Evolutionary conservation across 2,888 invertebrate genomes (phyloP).

Genomic region (Pomacea canaliculata): DNA sequence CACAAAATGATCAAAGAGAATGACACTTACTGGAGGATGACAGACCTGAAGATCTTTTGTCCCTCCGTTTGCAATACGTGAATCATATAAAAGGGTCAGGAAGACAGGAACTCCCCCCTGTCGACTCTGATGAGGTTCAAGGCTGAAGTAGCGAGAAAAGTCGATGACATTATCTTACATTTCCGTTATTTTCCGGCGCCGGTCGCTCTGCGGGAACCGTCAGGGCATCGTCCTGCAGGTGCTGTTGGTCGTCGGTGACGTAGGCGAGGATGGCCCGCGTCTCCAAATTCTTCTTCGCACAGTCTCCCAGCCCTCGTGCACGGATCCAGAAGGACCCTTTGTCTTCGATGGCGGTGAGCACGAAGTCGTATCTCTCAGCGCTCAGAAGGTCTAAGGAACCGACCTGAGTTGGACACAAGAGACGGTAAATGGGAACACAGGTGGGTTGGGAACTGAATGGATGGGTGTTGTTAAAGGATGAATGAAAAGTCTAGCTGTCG

Average conservation of each 20-base stretch:
- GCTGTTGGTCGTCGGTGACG: background rate
- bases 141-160: no score
- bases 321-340: constrained; percentile 82
- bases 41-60: no score
- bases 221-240: background rate
- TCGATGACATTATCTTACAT: background rate
- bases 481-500: no score
- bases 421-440: no score
- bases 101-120: no score
- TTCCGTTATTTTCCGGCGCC: background rate
- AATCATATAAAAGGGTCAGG: no score
- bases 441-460: no score
- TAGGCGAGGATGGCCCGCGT: constrained; percentile 26
- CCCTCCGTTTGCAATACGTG: no score
- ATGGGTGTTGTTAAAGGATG: no score
- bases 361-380: constrained; percentile 75
- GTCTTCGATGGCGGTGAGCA: constrained; percentile 19
- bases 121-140: no score
- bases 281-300: constrained; percentile 63
- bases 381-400: constrained; percentile 75
- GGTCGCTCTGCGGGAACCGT: background rate
- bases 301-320: constrained; percentile 88
- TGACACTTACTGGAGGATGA: no score
- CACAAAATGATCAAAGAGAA: no score
- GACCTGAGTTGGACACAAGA: constrained; percentile 9